Conservation (phyloP, 2,113 vertebrate species). For the Epinephelus cyanopodus region DNA sequence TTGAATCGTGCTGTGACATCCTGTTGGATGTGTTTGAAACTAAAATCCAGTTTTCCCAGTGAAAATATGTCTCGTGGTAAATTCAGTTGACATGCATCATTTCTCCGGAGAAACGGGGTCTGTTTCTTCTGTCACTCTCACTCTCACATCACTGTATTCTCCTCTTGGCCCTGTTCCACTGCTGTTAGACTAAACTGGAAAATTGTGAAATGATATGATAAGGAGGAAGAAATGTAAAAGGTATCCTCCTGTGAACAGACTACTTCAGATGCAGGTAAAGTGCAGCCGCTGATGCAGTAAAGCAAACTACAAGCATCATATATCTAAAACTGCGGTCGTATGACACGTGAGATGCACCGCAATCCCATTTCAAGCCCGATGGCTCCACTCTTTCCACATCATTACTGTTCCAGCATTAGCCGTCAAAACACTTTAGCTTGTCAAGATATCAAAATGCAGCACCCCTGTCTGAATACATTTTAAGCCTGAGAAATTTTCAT, state of each 20-base stretch:
- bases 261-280: slow-evolving; percentile 26
- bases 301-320: slow-evolving; percentile 18
- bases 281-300: slow-evolving; percentile 2
- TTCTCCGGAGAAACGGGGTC: slow-evolving; percentile 16
- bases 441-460: slow-evolving; percentile 52
- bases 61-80: slow-evolving; percentile 23
- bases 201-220: slow-evolving; percentile 28
- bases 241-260: slow-evolving; percentile 14
- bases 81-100: slow-evolving; percentile 42
- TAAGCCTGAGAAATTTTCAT: slow-evolving; percentile 65
- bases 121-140: slow-evolving; percentile 26
- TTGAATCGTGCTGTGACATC: slow-evolving; percentile 6
- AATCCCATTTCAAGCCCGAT: slow-evolving; percentile 52
- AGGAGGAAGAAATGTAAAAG: background rate
- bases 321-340: slow-evolving; percentile 18
- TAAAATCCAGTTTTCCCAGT: slow-evolving; percentile 1
- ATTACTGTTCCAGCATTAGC: slow-evolving; percentile 51
- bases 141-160: slow-evolving; percentile 22
- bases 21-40: slow-evolving; percentile 17
- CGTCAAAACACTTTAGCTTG: slow-evolving; percentile 56
- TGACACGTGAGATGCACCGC: background rate
- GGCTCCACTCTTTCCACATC: slow-evolving; percentile 56
- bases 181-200: slow-evolving; percentile 1
- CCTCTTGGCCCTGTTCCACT: background rate
- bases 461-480: slow-evolving; percentile 56